Evolutionary conservation across 2,888 invertebrate genomes (phyloP).

Genomic region (Hanleya hanleyi): DNA sequence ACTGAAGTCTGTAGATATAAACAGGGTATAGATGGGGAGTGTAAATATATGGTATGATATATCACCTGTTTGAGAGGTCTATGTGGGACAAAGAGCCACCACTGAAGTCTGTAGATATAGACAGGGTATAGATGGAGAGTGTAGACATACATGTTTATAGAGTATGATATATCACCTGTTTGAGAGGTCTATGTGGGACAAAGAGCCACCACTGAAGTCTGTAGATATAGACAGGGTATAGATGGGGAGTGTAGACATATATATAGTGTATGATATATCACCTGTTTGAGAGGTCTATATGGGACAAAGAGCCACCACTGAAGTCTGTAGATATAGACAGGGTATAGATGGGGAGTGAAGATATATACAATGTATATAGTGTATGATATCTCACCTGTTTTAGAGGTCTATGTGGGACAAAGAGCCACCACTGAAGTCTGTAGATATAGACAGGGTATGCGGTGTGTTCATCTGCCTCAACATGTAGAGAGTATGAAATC

Average conservation of each 20-base stretch:
- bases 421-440: conserved; percentile 81
- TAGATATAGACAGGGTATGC: conserved; percentile 74
- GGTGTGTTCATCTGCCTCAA: conserved; percentile 70
- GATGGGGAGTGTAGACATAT: too few relatives aligned
- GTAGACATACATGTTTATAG: too few relatives aligned
- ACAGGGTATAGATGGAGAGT: too few relatives aligned
- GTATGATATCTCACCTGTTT: conserved; percentile 72
- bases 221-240: too few relatives aligned
- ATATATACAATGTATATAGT: too few relatives aligned
- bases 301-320: conserved; percentile 81
- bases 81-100: conserved; percentile 80
- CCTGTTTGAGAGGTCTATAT: conserved; percentile 76
- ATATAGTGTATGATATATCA: conserved; percentile 37
- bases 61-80: conserved; percentile 76
- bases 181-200: conserved; percentile 76
- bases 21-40: too few relatives aligned
- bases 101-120: conserved; percentile 79
- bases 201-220: too few relatives aligned
- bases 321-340: conserved; percentile 77
- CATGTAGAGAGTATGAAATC: conserved; percentile 85
- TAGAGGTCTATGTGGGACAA: conserved; percentile 77
- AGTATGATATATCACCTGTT: too few relatives aligned
- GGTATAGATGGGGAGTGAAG: too few relatives aligned
- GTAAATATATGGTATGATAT: too few relatives aligned
- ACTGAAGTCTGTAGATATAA: too few relatives aligned